Evolutionary conservation across 1,140 invertebrate genomes (phyloP), one percentile per base, ranked within the genome.

Genomic region (Phthorimaea operculella): DNA sequence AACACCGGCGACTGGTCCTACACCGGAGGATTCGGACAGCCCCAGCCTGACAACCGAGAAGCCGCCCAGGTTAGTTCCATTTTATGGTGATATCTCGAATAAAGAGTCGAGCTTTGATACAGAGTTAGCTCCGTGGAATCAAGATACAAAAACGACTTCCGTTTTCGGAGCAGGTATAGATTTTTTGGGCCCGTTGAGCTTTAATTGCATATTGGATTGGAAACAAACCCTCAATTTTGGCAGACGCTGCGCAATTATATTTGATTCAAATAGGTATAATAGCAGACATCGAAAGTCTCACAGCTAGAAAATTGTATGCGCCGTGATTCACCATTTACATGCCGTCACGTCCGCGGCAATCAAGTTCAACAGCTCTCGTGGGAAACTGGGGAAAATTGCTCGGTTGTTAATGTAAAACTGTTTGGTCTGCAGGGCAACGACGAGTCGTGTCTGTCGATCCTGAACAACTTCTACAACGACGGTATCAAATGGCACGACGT

Each of bases 401-500:
- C 11, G 8, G 44, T 15, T 47, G 21, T 33, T 50, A 28, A 18
- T 28, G 5, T 11, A 11, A 12, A 50, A 50, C 21, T 28, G 21
- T 50, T 21, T 50, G 17, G 10, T 50, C 85, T 80, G 2, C 80
- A 93, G 92, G 92, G 92, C 62, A 95, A 95, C 63, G 94, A 96
- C 69, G 95, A 96, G 85, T 95, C 94, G 21, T 97, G 95, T 71
- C 75, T 97, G 68, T 92, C 94, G 16, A 94, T 96, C 62, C 81
- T 96, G 66, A 96, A 96, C 87, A 96, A 96, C 80, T 96, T 96
- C 88, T 96, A 96, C 87, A 93, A 94, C 68, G 95, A 96, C 71
- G 95, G 95, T 34, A 89, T 95, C 66, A 95, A 96, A 81, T 96
- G 95, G 93, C 94, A 96, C 87, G 94, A 96, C 72, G 93, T 96